These are phyloP conservation scores for Hippasteria phrygiana DNA, from an alignment of 53 echinoderm and acorn worm genomes.

Conservation along the genomic window DNA sequence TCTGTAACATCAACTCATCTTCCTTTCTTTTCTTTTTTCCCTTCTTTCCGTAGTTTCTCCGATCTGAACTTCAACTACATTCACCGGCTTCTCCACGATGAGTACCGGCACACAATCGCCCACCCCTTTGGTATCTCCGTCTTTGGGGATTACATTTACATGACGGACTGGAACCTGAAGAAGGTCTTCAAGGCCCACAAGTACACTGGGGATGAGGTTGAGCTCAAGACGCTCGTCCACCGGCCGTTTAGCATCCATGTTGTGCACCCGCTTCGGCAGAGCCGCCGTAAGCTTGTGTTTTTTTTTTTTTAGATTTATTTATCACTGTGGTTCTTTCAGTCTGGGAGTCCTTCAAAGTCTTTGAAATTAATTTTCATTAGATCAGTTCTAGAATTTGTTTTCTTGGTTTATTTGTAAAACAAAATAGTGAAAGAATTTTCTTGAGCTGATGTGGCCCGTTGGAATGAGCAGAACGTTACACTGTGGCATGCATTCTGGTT, in stretches of 20 bases:
- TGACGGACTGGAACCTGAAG: conserved; percentile 96
- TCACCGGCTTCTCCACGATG: conserved; percentile 87
- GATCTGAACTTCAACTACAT: conserved; percentile 80
- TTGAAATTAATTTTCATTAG: too few relatives aligned
- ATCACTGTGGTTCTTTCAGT: too few relatives aligned
- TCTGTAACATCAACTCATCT: too few relatives aligned
- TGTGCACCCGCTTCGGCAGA: conserved; percentile 79
- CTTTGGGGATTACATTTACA: conserved; percentile 87
- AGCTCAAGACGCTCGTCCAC: conserved; percentile 67
- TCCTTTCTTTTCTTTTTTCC: too few relatives aligned
- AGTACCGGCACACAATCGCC: conserved; percentile 71
- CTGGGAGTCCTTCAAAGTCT: too few relatives aligned
- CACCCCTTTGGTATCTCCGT: conserved; percentile 92
- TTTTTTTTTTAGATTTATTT: background rate
- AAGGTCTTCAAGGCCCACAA: conserved; percentile 86
- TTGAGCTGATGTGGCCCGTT: too few relatives aligned
- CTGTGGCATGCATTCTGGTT: background rate
- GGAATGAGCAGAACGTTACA: too few relatives aligned
- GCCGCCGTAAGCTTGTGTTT: conserved; percentile 66
- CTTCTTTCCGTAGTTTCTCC: conserved; percentile 69
- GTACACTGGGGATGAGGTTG: conserved; percentile 67
- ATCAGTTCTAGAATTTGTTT: too few relatives aligned
- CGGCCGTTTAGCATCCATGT: conserved; percentile 82
- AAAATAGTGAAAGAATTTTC: too few relatives aligned
- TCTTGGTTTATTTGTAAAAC: too few relatives aligned